These are phyloP conservation scores for Drosophila nannoptera DNA, from an alignment of 1,140 invertebrate species.

Conservation along the genomic window DNA sequence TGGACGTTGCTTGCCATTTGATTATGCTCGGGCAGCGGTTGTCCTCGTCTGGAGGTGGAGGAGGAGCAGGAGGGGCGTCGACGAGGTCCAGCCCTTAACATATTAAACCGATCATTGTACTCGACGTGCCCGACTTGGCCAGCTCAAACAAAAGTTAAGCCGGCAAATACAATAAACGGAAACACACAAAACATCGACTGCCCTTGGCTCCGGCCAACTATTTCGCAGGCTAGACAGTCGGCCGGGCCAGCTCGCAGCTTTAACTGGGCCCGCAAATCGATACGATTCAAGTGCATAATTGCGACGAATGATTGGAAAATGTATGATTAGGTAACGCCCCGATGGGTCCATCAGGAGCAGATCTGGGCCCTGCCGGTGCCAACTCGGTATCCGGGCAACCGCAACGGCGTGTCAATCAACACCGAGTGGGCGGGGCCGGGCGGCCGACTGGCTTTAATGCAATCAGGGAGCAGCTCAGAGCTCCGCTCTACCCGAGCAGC, in stretches of 20 bases:
- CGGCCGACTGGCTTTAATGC: conserved; percentile 48
- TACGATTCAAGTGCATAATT: no score
- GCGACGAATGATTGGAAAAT: no score
- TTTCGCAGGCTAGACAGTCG: conserved; percentile 25
- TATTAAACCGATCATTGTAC: conserved; percentile 76
- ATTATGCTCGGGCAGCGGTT: conserved; percentile 45
- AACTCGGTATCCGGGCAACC: conserved; percentile 50
- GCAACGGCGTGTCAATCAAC: conserved; percentile 49
- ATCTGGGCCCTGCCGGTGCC: conserved; percentile 1
- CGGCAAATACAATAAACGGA: conserved; percentile 41
- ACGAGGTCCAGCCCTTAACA: conserved; percentile 48
- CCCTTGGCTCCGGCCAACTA: conserved; percentile 1
- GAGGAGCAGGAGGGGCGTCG: no score
- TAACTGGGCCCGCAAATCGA: no score
- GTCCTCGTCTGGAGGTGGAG: conserved; percentile 24
- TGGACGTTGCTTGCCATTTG: conserved; percentile 45
- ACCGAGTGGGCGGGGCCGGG: not conserved
- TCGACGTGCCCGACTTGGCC: conserved; percentile 39
- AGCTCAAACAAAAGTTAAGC: conserved; percentile 49
- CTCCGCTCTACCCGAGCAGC: conserved; percentile 45
- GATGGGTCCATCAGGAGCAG: conserved; percentile 18
- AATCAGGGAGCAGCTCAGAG: conserved; percentile 49
- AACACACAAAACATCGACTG: conserved; percentile 22
- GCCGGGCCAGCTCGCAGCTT: no score
- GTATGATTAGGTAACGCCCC: no score